Percentiles rank a stretch among this genome's conserved stretches.
These are phyloP conservation scores for Virgularia gustaviana DNA, from an alignment of 92 coral and sea anemone genomes.

Conservation along the genomic window DNA sequence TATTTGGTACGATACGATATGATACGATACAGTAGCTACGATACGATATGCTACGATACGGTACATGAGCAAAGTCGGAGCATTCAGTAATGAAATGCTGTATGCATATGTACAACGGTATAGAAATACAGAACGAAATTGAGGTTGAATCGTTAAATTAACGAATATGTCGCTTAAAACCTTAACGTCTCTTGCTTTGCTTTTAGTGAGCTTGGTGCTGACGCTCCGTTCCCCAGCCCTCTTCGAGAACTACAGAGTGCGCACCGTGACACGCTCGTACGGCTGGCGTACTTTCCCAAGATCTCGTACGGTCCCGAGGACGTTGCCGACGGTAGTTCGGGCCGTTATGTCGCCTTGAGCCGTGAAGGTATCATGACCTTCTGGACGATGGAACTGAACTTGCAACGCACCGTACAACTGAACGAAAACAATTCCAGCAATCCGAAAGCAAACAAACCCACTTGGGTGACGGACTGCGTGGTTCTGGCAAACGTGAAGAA, in stretches of 20 bases:
- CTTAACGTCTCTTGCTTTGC: not conserved
- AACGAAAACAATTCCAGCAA: constrained; percentile 25
- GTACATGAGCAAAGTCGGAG: too few species aligned
- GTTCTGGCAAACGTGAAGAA: constrained; percentile 92
- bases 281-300: constrained; percentile 87
- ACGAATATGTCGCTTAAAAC: not conserved
- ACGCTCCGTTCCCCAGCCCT: constrained; percentile 35
- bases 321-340: constrained; percentile 77
- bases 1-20: too few species aligned
- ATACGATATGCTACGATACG: too few species aligned
- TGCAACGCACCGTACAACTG: constrained; percentile 59
- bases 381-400: constrained; percentile 93
- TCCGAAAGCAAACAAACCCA: constrained; percentile 60
- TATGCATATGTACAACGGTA: too few species aligned
- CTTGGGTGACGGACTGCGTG: constrained; percentile 97
- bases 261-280: constrained; percentile 85
- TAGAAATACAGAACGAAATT: not conserved
- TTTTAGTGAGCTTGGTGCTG: constrained; percentile 28
- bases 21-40: too few species aligned
- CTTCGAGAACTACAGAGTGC: constrained; percentile 52
- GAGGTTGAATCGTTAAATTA: not conserved
- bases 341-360: constrained; percentile 90
- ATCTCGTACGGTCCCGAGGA: constrained; percentile 89
- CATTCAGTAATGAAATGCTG: too few species aligned
- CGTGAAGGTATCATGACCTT: constrained; percentile 84